Evolutionary conservation across 2,113 vertebrate genomes (phyloP), one percentile per base, ranked within the genome.

Genomic region (Archocentrus centrarchus): DNA sequence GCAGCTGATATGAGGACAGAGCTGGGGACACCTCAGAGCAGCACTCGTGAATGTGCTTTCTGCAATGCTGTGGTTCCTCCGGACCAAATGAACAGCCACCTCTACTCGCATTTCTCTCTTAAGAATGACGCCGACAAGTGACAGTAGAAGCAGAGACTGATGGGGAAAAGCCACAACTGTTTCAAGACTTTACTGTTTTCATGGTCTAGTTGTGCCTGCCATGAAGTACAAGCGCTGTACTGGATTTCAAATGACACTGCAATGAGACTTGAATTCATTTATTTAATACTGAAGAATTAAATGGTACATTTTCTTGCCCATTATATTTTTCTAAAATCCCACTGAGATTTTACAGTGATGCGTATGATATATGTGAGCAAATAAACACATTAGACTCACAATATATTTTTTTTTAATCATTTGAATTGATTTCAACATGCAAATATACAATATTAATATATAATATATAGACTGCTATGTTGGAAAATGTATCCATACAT

Each of bases 1-100:
- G 94, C 96, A 80, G 94, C 92, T 37, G 90, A 89, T 88, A 86
- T 92, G 89, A 94, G 92, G 91, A 93, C 94, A 93, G 96, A 96
- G 86, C 94, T 94, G 93, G 96, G 93, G 92, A 76, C 86, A 81
- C 79, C 88, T 85, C 95, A 93, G 94, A 95, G 94, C 91, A 95
- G 86, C 93, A 93, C 95, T 91, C 93, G 95, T 92, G 95, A 97
- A 92, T 99, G 98, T 94, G 97, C 97, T 94, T 99, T 99, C 97
- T 99, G 98, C 96, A 92, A 96, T 57, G 95, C 97, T 91, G 95
- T 96, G 93, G 97, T 99, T 93, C 97, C 97, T 93, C 95, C 95
- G 93, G 97, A 97, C 85, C 90, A 90, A 93, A 97, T 99, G 96
- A 96, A 97, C 89, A 96, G 96, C 95, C 98, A 99, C 96, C 97